Evolutionary conservation across 2,113 vertebrate species (phyloP), one percentile per base, ranked within the genome.

Genomic region (Zosterops hypoxanthus): DNA sequence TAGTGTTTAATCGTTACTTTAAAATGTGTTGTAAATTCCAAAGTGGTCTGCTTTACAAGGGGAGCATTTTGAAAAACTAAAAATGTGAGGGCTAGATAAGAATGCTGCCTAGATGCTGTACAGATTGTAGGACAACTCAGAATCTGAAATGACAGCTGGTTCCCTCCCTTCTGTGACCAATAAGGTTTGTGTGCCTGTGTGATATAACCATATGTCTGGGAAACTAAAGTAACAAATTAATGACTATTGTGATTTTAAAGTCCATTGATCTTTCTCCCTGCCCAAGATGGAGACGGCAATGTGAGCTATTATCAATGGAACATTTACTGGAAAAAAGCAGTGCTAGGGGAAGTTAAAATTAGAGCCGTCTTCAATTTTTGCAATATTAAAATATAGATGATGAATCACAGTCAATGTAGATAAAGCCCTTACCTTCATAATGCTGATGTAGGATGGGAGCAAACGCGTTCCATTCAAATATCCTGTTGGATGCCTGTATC

Each of bases 391-490:
- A 83, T 64, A 83, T 0, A 86, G 50, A n/a, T 66, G 55, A 91
- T 70, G 33, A 80, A 94, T 95, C 88, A 77, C 26, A 81, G 55
- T 63, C 59, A 92, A 7, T 57, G 64, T 42, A 93, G 90, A 92
- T 90, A 96, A 96, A 90, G 52, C 44, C 33, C 41, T 93, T 86
- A 78, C 36, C 60, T 92, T 88, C 57, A 55, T 63, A 88, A 80
- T 7, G 53, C 82, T 86, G 85, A 92, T 78, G 90, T n/a, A 70
- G 44, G 68, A 77, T 78, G 85, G 81, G 82, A 81, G 88, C 26
- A 90, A 90, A 90, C 0, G 2, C 14, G 78, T n/a, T 42, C 56
- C 88, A 88, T 92, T 95, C 82, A 96, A 88, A 90, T 92, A 91
- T 84, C 79, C 92, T 77, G n/a, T 78, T 86, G 34, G 4, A 63